A percentile compares a stretch with the other conserved stretches of the same genome.
These are phyloP conservation scores for Sebastes minor DNA, from an alignment of 2,797 vertebrate genomes.

Conservation along the genomic window DNA sequence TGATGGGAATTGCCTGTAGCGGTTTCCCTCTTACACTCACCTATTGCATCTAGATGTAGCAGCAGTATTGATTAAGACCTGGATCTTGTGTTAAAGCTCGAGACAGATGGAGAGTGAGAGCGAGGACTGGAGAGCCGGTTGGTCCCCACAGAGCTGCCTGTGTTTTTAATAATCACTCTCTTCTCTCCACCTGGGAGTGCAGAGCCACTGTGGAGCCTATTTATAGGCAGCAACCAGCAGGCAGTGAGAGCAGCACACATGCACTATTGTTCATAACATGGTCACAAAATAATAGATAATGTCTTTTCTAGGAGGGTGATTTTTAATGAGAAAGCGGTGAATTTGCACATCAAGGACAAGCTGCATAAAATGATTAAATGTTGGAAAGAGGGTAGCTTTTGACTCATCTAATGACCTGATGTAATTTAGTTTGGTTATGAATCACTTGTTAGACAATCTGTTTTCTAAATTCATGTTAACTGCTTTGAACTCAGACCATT, in stretches of 20 bases:
- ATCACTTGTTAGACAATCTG: neutral
- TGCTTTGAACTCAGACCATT: neutral
- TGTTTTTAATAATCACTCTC: conserved; percentile 80
- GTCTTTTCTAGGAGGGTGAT: neutral
- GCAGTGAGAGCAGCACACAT: conserved; percentile 51
- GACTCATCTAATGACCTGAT: neutral
- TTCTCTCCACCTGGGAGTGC: conserved; percentile 71
- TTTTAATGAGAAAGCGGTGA: neutral
- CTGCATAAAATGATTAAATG: conserved; percentile 17
- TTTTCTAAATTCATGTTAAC: neutral
- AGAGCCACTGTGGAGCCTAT: conserved; percentile 62
- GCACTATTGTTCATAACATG: conserved; percentile 57
- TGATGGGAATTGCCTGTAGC: conserved; percentile 6
- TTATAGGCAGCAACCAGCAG: conserved; percentile 67
- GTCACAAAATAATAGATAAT: conserved; percentile 40
- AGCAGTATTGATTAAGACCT: conserved; percentile 52
- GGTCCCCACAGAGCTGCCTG: conserved; percentile 62
- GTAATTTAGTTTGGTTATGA: neutral
- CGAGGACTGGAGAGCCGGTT: conserved; percentile 25
- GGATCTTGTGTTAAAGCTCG: conserved; percentile 34
- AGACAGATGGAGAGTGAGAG: conserved; percentile 59
- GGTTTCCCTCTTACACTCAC: neutral
- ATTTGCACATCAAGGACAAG: conserved; percentile 15
- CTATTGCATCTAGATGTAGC: neutral
- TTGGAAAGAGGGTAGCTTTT: neutral